Evolutionary conservation across 2,797 vertebrate genomes (phyloP).

Genomic region (Enteromius thamalakanensis): DNA sequence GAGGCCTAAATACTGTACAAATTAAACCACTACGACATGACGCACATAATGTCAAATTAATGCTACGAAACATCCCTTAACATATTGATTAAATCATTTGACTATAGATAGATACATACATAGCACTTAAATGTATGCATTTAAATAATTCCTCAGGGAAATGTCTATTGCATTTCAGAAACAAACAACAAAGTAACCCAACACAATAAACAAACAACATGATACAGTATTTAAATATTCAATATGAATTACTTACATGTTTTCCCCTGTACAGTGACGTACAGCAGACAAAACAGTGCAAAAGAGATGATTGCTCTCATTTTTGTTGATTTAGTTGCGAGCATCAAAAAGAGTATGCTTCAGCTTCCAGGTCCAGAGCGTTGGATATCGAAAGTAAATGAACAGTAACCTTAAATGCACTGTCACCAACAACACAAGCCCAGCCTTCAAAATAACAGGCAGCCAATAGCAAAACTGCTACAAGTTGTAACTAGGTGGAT

Average conservation of each 20-base stretch:
- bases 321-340: not conserved
- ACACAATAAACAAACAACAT: not conserved
- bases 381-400: conserved; percentile 29
- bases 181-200: not conserved
- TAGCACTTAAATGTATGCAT: not conserved
- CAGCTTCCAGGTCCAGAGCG: not conserved
- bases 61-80: not conserved
- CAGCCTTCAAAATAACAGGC: conserved; percentile 21
- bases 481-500: conserved; percentile 60
- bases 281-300: conserved; percentile 32
- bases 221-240: not conserved
- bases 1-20: not conserved
- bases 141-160: not conserved
- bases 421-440: not conserved
- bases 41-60: not conserved
- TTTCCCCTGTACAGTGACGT: conserved; percentile 31
- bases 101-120: not conserved
- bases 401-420: not conserved
- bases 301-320: conserved; percentile 34
- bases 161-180: not conserved
- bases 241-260: conserved; percentile 43
- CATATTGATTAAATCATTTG: not conserved
- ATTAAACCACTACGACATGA: not conserved
- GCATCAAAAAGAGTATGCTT: not conserved
- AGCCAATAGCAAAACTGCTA: conserved; percentile 61